Conservation (phyloP, 2,797 vertebrate genomes). For the Microctenopoma stevenorrisi region DNA sequence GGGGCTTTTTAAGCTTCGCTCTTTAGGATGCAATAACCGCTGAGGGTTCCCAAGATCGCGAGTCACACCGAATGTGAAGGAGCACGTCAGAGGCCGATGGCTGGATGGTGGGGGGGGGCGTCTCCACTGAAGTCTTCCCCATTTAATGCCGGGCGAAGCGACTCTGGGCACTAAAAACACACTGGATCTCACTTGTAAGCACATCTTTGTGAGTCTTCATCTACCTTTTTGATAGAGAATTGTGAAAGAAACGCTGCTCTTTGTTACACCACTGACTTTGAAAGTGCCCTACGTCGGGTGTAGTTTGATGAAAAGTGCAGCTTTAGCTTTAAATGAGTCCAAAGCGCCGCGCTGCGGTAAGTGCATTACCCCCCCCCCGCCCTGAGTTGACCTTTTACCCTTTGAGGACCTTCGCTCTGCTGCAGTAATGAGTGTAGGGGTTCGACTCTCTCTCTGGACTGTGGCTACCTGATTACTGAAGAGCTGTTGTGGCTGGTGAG, state of each 20-base stretch:
- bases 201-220: not conserved
- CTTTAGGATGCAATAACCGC: constrained; percentile 14
- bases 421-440: constrained; percentile 69
- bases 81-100: constrained; percentile 16
- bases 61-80: constrained; percentile 8
- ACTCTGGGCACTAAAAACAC: not conserved
- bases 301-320: not conserved
- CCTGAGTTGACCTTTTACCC: constrained; percentile 41
- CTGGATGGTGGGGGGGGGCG: not conserved
- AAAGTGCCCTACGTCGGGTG: constrained; percentile 18
- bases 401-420: constrained; percentile 49
- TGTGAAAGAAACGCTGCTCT: not conserved
- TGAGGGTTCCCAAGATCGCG: not conserved
- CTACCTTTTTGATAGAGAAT: no score
- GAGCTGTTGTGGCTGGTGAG: constrained; percentile 45
- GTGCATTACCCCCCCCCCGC: constrained; percentile 32
- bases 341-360: constrained; percentile 20
- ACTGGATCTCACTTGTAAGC: not conserved
- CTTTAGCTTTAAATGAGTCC: constrained; percentile 31
- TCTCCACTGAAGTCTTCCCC: constrained; percentile 6
- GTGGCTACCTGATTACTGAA: constrained; percentile 65
- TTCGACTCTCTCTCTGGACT: constrained; percentile 36
- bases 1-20: not conserved
- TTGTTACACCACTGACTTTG: not conserved
- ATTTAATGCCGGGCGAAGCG: constrained; percentile 26